Conservation (phyloP, 2,797 vertebrate species). For the Dryobates pubescens region DNA sequence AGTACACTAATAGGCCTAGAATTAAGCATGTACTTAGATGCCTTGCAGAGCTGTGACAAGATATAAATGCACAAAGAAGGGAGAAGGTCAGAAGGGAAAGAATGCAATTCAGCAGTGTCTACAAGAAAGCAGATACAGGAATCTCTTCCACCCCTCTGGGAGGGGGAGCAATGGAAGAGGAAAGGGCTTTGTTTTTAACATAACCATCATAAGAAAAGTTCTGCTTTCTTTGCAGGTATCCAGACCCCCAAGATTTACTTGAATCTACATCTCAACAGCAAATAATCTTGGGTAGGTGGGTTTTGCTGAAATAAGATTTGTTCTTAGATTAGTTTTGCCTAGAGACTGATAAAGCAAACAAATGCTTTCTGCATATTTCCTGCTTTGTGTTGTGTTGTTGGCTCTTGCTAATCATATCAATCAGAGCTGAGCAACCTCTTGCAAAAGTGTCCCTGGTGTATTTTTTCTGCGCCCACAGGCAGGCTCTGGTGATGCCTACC, state of each 20-base stretch:
- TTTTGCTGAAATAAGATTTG: not conserved
- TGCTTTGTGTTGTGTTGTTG: not conserved
- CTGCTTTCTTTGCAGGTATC: not conserved
- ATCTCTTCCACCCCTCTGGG: not conserved
- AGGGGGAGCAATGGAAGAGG: not conserved
- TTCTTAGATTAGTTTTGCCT: not conserved
- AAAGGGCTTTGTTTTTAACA: not conserved
- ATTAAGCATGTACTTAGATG: not conserved
- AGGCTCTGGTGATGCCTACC: not conserved
- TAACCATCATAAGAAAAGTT: not conserved
- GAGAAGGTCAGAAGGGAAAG: not conserved
- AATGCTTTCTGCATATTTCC: not conserved
- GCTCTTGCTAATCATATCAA: not conserved
- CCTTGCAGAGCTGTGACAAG: not conserved
- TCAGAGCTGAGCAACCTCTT: not conserved
- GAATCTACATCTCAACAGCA: not conserved
- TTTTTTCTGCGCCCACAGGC: not conserved
- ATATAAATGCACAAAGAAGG: not conserved
- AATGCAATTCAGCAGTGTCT: not conserved
- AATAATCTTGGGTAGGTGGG: not conserved
- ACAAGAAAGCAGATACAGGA: not conserved
- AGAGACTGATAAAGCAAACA: not conserved
- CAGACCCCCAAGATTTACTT: not conserved
- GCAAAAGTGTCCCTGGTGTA: not conserved
- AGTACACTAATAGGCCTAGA: not conserved